These are phyloP conservation scores for Troilus luridus DNA, from an alignment of 2,888 invertebrate species.

Conservation along the genomic window DNA sequence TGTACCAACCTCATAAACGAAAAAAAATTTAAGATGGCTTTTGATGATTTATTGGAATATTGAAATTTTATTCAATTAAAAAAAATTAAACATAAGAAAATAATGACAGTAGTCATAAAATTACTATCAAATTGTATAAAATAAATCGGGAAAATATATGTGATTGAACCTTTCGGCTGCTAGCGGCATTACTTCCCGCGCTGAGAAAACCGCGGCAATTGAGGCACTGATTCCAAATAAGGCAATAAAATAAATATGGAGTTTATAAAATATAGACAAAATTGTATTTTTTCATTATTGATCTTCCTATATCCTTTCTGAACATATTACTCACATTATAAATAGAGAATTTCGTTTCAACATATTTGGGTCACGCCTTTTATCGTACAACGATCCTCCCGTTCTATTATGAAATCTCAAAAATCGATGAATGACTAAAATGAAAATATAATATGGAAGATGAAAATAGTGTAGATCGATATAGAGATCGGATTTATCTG, in stretches of 20 bases:
- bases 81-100: not conserved
- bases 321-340: not conserved
- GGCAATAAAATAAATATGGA: not conserved
- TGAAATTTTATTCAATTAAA: not conserved
- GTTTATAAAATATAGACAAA: not conserved
- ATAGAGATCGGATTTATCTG: too few species aligned
- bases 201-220: not conserved
- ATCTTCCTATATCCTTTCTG: not conserved
- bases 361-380: not conserved
- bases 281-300: not conserved
- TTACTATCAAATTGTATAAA: too few species aligned
- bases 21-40: not conserved
- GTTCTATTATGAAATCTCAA: not conserved
- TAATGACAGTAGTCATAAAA: too few species aligned
- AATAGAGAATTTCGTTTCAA: not conserved
- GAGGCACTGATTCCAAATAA: not conserved
- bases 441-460: too few species aligned
- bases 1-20: not conserved
- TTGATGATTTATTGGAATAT: not conserved
- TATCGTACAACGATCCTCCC: not conserved
- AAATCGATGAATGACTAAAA: too few species aligned
- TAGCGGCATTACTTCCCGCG: not conserved
- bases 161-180: not conserved
- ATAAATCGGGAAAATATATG: too few species aligned
- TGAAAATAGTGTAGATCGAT: too few species aligned